Conservation (phyloP, 2,113 vertebrate genomes). For the Cisticola juncidis region DNA sequence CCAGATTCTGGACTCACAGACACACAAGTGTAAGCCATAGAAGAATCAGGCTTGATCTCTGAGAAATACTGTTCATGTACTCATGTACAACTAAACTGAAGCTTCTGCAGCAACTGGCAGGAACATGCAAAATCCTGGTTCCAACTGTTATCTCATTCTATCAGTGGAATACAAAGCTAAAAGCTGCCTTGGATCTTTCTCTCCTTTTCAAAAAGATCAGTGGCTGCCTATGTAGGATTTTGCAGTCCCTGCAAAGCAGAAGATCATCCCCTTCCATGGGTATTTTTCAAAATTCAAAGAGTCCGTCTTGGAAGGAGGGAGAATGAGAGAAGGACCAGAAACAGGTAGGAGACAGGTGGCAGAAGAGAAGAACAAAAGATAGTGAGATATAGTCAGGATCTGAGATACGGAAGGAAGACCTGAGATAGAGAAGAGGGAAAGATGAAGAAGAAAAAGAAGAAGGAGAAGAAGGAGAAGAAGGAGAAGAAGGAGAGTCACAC, state of each 20-base stretch:
- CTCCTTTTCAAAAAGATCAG: not conserved
- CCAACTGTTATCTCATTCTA: not conserved
- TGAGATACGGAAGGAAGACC: slow-evolving; percentile 55
- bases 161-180: not conserved
- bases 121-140: slow-evolving; percentile 18
- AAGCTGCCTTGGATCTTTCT: not conserved
- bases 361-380: slow-evolving; percentile 40
- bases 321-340: slow-evolving; percentile 50
- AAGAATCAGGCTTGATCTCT: slow-evolving; percentile 53
- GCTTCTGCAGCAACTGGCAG: not conserved
- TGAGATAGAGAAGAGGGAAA: slow-evolving; percentile 39
- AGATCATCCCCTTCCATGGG: not conserved
- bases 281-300: slow-evolving; percentile 38
- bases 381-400: slow-evolving; percentile 38
- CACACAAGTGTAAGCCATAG: slow-evolving; percentile 25
- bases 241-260: slow-evolving; percentile 11
- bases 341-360: slow-evolving; percentile 15
- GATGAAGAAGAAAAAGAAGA: not conserved
- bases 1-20: slow-evolving; percentile 36
- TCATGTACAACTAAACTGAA: not conserved
- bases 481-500: not conserved
- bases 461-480: not conserved
- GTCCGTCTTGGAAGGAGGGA: slow-evolving; percentile 4
- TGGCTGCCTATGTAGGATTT: not conserved
- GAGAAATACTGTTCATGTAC: slow-evolving; percentile 11